Conservation (phyloP, 2,797 vertebrate species). For the Dryobates pubescens region DNA sequence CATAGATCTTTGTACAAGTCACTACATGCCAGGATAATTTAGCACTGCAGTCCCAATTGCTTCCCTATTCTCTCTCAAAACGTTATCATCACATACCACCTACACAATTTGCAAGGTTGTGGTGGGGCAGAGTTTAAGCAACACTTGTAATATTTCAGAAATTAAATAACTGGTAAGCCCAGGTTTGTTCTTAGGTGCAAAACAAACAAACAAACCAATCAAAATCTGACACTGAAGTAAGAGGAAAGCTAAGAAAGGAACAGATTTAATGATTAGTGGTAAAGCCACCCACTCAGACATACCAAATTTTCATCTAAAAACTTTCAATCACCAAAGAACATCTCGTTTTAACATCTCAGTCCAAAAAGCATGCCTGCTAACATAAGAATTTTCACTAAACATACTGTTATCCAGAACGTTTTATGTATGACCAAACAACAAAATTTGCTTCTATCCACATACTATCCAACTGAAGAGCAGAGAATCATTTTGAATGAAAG, state of each 20-base stretch:
- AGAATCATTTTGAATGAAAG: slow-evolving; percentile 8
- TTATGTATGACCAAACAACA: slow-evolving; percentile 15
- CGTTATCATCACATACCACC: slow-evolving; percentile 32
- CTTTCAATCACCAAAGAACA: neutral
- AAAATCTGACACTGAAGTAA: neutral
- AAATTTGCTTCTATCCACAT: neutral
- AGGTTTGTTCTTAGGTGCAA: neutral
- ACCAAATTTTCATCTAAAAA: neutral
- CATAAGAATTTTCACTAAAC: neutral
- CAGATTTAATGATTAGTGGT: neutral
- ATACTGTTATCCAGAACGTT: neutral
- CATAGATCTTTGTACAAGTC: slow-evolving; percentile 12
- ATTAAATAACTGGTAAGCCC: neutral
- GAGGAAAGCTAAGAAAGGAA: neutral
- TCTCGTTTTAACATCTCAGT: neutral
- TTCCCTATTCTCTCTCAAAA: slow-evolving; percentile 52
- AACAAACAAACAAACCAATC: neutral
- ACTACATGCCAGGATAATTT: slow-evolving; percentile 32
- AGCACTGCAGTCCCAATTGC: neutral
- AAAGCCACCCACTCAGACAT: neutral
- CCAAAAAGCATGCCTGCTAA: neutral
- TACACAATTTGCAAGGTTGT: neutral
- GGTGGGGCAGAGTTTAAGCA: neutral
- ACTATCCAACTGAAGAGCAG: neutral
- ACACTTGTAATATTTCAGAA: neutral